phyloP scores from a whole-genome alignment of 2,797 vertebrate species.

The Chaunax sp. region DNA sequence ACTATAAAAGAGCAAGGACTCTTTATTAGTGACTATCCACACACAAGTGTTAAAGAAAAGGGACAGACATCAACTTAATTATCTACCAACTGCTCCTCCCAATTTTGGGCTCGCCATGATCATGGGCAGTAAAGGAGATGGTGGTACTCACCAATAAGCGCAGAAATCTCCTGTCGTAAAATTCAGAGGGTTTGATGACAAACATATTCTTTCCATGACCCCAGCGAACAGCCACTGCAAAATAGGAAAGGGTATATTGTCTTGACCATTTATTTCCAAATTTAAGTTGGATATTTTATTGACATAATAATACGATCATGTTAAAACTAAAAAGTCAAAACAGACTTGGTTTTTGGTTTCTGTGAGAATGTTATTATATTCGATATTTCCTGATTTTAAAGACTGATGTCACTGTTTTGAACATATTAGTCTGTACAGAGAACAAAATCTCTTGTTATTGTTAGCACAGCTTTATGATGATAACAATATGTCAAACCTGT shows the following conservation, averaged over 20 bases:
- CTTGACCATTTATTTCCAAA: not conserved
- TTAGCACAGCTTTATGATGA: no score
- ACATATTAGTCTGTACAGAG: no score
- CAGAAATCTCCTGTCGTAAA: constrained; percentile 91
- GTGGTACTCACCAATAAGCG: constrained; percentile 84
- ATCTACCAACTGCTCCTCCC: not conserved
- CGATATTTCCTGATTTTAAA: no score
- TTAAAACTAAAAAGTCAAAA: no score
- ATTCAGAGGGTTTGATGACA: constrained; percentile 86
- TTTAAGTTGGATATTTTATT: not conserved
- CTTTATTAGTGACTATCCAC: not conserved
- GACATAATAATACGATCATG: not conserved
- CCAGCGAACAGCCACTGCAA: constrained; percentile 89
- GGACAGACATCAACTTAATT: not conserved
- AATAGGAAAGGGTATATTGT: constrained; percentile 19
- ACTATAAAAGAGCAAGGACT: not conserved
- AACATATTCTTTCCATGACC: constrained; percentile 92
- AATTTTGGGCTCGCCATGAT: not conserved
- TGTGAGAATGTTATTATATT: not conserved
- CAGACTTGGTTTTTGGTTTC: not conserved
- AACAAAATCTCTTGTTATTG: no score
- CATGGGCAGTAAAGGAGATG: not conserved
- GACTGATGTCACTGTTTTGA: no score
- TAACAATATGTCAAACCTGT: not conserved
- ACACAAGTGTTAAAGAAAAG: not conserved